Evolutionary conservation across 2,888 invertebrate genomes (phyloP), one percentile per base, ranked within the genome.

Genomic region (Yponomeuta malinellus): DNA sequence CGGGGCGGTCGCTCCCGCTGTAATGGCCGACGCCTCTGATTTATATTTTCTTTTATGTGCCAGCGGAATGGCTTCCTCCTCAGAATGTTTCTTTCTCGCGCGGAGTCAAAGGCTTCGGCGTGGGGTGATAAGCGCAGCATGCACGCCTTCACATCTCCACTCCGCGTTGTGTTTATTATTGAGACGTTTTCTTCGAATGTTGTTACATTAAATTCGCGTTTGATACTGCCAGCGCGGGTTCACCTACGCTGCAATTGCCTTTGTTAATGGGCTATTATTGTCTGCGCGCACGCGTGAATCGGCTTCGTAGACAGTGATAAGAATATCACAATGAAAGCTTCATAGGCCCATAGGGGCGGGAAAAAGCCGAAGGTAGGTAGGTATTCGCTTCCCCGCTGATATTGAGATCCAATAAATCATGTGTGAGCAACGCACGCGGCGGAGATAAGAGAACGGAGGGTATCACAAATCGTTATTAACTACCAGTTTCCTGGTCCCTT

Each of bases 381-480:
- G 29, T 10, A 65, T 65, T 65, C 65, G 31, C n/a, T 65, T 12
- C 65, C 9, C 77, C 78, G 77, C 78, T 80, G 85, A 85, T 86
- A 82, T 78, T 76, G 78, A 78, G 65, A 65, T 65, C 65, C 67
- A 79, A 88, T 90, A 89, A 88, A 89, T 90, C 90, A 90, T 81
- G 79, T 81, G 89, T 29, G 65, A 33, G 65, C 85, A 86, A 86
- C 87, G 83, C 88, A 86, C 81, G 81, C 80, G 82, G 76, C 81
- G 78, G 77, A 88, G 89, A 90, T 89, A 90, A 88, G 85, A 87
- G 85, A 80, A 81, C 79, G 81, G 89, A 43, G 88, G 89, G 88
- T 84, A 83, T 84, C 85, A 89, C 90, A 90, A 90, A 91, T 90
- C 89, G 87, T 88, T 88, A 88, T 89, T 88, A 88, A 88, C 86